Evolutionary conservation across 2,113 vertebrate genomes (phyloP).

Genomic region (rat (Rattus norvegicus)): DNA sequence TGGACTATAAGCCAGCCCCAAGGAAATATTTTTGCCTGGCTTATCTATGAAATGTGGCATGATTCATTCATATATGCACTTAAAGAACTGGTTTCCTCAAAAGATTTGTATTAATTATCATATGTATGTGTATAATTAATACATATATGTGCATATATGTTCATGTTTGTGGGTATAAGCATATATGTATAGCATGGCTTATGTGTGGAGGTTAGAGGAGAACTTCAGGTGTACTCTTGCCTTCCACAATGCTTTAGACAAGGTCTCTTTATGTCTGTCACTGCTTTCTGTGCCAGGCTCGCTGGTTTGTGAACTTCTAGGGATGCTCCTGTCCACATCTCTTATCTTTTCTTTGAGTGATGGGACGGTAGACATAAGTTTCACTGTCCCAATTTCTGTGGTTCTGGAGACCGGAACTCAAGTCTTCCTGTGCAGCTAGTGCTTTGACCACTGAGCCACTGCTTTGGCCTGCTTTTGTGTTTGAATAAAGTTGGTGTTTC

Average conservation of each 20-base stretch:
- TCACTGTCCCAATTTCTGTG: not conserved
- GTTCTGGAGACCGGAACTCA: not conserved
- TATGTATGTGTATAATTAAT: not conserved
- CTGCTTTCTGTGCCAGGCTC: not conserved
- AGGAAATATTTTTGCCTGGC: not conserved
- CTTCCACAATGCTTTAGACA: not conserved
- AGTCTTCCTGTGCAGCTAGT: not conserved
- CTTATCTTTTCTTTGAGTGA: not conserved
- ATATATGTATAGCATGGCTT: too few relatives aligned
- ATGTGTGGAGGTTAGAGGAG: not conserved
- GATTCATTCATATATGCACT: not conserved
- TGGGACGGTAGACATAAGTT: too few relatives aligned
- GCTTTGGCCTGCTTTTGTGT: not conserved
- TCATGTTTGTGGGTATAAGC: not conserved
- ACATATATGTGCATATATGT: not conserved
- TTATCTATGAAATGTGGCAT: not conserved
- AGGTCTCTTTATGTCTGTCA: not conserved
- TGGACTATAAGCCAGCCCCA: not conserved
- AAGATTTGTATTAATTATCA: not conserved
- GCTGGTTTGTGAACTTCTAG: not conserved
- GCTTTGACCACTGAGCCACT: not conserved
- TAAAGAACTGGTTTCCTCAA: not conserved
- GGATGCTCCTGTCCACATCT: not conserved
- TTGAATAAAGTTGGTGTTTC: slow-evolving; percentile 32
- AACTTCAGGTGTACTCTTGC: not conserved